Conservation (phyloP, 2,888 invertebrate species). For the Halocaridina rubra region DNA sequence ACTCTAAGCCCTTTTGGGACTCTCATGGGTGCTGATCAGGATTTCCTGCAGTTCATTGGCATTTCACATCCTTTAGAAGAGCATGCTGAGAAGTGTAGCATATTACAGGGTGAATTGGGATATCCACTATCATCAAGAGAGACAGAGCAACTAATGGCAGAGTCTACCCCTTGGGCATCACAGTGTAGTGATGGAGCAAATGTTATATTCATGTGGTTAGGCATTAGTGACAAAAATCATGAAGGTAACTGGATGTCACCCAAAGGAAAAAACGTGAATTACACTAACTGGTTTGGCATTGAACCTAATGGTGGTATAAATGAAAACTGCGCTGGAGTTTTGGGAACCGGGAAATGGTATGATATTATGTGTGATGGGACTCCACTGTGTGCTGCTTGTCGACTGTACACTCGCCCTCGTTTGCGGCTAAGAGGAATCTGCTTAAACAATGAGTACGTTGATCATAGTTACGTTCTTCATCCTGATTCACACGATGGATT, state of each 20-base stretch:
- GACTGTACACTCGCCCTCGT: background rate
- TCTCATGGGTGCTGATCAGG: background rate
- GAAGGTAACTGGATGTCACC: background rate
- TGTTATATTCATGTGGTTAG: constrained; percentile 4
- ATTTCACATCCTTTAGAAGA: background rate
- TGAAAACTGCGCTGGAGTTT: background rate
- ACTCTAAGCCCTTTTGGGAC: background rate
- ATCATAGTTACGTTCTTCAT: background rate
- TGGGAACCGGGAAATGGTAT: background rate
- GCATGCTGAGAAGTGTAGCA: background rate
- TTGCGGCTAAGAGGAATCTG: background rate
- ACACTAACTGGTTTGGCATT: background rate
- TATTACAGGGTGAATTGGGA: background rate
- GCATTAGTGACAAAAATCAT: background rate
- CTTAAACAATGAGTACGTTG: background rate
- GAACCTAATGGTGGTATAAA: background rate
- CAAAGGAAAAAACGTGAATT: background rate
- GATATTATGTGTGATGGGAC: background rate
- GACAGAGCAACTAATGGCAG: background rate
- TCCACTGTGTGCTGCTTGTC: background rate
- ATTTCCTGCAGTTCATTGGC: constrained; percentile 11
- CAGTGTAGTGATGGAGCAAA: background rate
- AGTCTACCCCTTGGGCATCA: background rate
- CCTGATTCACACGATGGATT: background rate
- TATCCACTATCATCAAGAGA: background rate